Evolutionary conservation across 2,113 vertebrate species (phyloP).

Genomic region (Siniperca chuatsi): DNA sequence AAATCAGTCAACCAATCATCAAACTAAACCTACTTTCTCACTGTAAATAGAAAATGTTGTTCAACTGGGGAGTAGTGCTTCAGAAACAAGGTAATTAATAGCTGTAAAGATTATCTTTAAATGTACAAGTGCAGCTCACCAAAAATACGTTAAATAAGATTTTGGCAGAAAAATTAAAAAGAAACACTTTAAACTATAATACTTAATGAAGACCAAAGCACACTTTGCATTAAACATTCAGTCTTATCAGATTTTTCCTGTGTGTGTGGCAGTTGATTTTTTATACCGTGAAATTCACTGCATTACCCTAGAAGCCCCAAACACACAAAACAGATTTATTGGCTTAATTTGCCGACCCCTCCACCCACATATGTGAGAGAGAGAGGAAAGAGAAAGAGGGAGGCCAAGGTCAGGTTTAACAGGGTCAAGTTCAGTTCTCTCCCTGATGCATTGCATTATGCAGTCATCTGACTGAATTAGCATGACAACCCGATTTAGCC

Average conservation of each 20-base stretch:
- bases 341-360: slow-evolving; percentile 80
- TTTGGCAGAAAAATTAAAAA: background rate
- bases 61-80: background rate
- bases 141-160: background rate
- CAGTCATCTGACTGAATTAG: slow-evolving; percentile 86
- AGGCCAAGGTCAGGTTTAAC: slow-evolving; percentile 86
- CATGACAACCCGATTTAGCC: slow-evolving; percentile 86
- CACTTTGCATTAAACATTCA: background rate
- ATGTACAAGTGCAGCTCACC: background rate
- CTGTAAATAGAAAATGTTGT: slow-evolving; percentile 5
- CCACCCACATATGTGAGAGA: slow-evolving; percentile 63
- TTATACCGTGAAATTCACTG: slow-evolving; percentile 41
- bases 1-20: slow-evolving; percentile 43
- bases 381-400: slow-evolving; percentile 45
- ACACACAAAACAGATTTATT: slow-evolving; percentile 77
- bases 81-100: background rate
- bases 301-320: slow-evolving; percentile 6
- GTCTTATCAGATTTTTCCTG: background rate
- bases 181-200: background rate
- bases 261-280: background rate
- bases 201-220: background rate
- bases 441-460: slow-evolving; percentile 84
- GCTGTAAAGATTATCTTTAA: background rate
- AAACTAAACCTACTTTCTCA: slow-evolving; percentile 22
- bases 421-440: slow-evolving; percentile 86